Evolutionary conservation across 2,888 invertebrate species (phyloP), one percentile per base, ranked within the genome.

Genomic region (Pecten maximus): DNA sequence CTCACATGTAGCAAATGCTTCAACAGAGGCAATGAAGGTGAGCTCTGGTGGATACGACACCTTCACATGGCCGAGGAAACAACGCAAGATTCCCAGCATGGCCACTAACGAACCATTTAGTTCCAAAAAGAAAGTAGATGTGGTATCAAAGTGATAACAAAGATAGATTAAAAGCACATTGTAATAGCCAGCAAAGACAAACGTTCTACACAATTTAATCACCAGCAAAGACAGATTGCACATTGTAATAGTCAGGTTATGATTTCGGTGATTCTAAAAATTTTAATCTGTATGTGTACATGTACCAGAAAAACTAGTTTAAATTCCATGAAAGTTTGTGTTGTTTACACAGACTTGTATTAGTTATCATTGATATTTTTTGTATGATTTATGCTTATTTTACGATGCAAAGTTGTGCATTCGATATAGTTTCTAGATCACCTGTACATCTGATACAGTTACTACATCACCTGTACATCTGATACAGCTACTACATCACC

Each of bases 31-130:
- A 10, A 40, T 93, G 88, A 93, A 93, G 87, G 92, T 91, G 3
- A 93, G 92, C 40, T 92, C 94, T 28, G 93, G 93, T 6, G 94
- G 94, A 8, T 95, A 94, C 91, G 95, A 95, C 92, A 93, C 95
- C 15, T 95, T 94, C 35, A 96, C 95, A 0, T 96, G 95, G 95
- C 95, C 95, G 19, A 91, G 95, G 44, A 96, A 96, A 92, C 94
- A 94, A 40, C 93, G 94, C 88, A 94, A 95, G 89, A 90, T 94
- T 86, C 93, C 94, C 15, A 91, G 92, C 10, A 90, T 93, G 54
- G 94, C 95, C 39, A 95, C 95, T 40, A 94, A 95, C 10, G 95
- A 95, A 89, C 95, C 95, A 2, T 95, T 95, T 92, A 94, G 94
- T 87, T 94, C 94, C 0, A 95, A 93, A 89, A 95, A 95, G 91